Percentiles rank a stretch among this genome's conserved stretches.
These are phyloP conservation scores for Acropora tenuis DNA, from an alignment of 64 coral and sea anemone genomes.

Conservation along the genomic window DNA sequence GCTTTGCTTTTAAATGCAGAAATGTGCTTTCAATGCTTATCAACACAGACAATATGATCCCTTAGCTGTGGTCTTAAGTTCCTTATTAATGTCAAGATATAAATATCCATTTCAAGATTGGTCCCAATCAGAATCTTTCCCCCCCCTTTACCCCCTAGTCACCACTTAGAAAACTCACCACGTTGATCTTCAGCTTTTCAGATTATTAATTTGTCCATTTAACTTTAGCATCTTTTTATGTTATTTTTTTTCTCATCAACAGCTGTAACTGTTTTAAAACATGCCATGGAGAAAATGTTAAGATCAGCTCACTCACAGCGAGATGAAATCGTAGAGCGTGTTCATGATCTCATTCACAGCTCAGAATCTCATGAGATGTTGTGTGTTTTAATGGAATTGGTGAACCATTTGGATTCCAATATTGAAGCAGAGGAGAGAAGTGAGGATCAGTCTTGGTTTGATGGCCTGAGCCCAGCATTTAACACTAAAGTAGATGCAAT, in stretches of 20 bases:
- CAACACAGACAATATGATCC: too few relatives aligned
- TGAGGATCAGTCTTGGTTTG: slow-evolving; percentile 93
- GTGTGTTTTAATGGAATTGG: slow-evolving; percentile 76
- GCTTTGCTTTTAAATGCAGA: too few relatives aligned
- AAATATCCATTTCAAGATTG: too few relatives aligned
- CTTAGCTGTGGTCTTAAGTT: too few relatives aligned
- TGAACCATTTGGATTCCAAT: slow-evolving; percentile 78
- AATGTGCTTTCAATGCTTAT: too few relatives aligned
- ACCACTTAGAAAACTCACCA: too few relatives aligned
- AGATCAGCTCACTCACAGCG: slow-evolving; percentile 63
- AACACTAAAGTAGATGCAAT: slow-evolving; percentile 80
- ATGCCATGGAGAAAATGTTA: slow-evolving; percentile 85
- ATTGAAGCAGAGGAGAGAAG: slow-evolving; percentile 84
- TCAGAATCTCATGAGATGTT: slow-evolving; percentile 79
- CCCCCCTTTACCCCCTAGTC: too few relatives aligned
- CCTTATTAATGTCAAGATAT: too few relatives aligned
- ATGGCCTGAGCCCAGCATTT: slow-evolving; percentile 66
- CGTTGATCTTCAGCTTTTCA: too few relatives aligned
- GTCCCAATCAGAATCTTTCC: too few relatives aligned
- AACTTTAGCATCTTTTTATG: background rate
- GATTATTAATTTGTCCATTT: background rate
- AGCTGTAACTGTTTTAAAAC: slow-evolving; percentile 85
- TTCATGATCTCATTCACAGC: slow-evolving; percentile 62
- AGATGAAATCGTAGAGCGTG: slow-evolving; percentile 74
- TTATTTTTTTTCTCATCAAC: background rate